Evolutionary conservation across 2,888 invertebrate genomes (phyloP), one percentile per base, ranked within the genome.

Genomic region (Acleris holmiana): DNA sequence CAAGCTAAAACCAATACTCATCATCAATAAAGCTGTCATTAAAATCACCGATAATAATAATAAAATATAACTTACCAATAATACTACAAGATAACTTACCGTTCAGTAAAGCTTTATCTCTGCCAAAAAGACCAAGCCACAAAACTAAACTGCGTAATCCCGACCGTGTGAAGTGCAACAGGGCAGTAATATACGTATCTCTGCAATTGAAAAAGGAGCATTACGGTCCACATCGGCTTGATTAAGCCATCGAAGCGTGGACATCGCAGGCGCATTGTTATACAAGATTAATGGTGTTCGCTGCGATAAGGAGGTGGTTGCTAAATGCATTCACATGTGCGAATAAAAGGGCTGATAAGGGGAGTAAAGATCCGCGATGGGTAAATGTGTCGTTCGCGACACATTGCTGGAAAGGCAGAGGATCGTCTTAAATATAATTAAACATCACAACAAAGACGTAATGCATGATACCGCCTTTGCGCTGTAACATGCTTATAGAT

Each of bases 301-400:
- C 72, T 68, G 73, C 82, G 91, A 91, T 91, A 91, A 91, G 84
- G 76, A 83, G 83, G 86, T 89, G 89, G 88, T 85, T 88, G 89
- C 86, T 89, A 90, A 92, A 91, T 91, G 90, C 89, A 89, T 91
- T 91, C 88, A 90, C 91, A 90, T 91, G 90, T 91, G 91, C 85
- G 85, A 90, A 91, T 86, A 87, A 88, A 86, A 84, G 81, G 82
- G 80, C 86, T 83, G 91, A 91, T 91, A 91, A 89, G 83, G 84
- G 40, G 81, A 80, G 89, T 88, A 89, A 89, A 86, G 87, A 80
- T 82, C 83, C 74, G 83, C 79, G 73, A 79, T 79, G 84, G 80
- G 82, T 84, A 82, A 83, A 82, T 83, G 80, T 80, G 75, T 70
- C 78, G 76, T 79, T 82, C 63, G 70, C 41, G 71, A 83, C 80